Evolutionary conservation across 2,113 vertebrate genomes (phyloP), one percentile per base, ranked within the genome.

Genomic region (Trichechus manatus): DNA sequence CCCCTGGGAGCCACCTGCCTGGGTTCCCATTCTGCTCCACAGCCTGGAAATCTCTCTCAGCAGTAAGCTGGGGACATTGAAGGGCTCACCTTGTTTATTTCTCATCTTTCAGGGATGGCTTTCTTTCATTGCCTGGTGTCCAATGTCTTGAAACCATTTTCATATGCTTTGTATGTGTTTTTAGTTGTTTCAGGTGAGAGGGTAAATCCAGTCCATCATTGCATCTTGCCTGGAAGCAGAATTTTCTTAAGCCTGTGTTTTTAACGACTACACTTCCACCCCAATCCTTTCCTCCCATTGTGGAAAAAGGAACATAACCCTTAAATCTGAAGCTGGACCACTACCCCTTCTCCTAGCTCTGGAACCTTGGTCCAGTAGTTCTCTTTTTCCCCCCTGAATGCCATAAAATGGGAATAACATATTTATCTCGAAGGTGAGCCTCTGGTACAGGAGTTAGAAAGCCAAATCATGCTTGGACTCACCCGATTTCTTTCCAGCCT

Each of bases 401-500:
- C 6, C 4, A 0, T 13, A 1, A 4, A 53, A 4, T 0, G 23
- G 19, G 11, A 4, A 17, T 6, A 3, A 23, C 8, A 3, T 19
- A 3, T 0, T 2, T 19, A 4, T 36, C 29, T 33, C 8, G 0
- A 29, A 59, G 74, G 6, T 2, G 44, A 72, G 15, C n/a, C 47
- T 23, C 78, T 23, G 44, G 23, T 6, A 0, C 17, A 61, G 2
- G 74, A 33, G 22, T n/a, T 36, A 11, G 56, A 74, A 59, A 82
- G 5, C 61, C 72, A 31, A 3, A 22, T 66, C 1, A 7, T 1
- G 9, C 6, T 2, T 1, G 56, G 68, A 25, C 66, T 0, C 33
- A 17, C 53, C 70, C 6, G 0, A 0, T 17, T 33, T 44, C 44
- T 61, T 44, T 80, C 82, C 29, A 3, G 1, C 0, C 27, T 1